A percentile compares a stretch with the other conserved stretches of the same genome.
These are phyloP conservation scores for Aethina tumida DNA, from an alignment of 1,140 invertebrate genomes.

Conservation along the genomic window DNA sequence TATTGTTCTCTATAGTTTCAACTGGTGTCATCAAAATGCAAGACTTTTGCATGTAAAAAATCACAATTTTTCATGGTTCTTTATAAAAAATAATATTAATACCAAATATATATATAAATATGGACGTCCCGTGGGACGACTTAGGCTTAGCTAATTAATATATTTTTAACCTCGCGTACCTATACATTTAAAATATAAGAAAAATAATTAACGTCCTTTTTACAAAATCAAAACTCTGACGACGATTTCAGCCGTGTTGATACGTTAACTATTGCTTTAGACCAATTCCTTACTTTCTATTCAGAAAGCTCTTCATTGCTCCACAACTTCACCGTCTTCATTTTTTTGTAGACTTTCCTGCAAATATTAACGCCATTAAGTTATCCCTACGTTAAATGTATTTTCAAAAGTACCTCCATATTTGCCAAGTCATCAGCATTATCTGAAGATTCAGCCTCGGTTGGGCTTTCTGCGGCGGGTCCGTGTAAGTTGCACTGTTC, in stretches of 20 bases:
- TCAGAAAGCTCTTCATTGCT: constrained; percentile 5
- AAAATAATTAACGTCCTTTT: constrained; percentile 15
- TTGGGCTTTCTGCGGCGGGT: constrained; percentile 11
- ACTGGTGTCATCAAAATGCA: constrained; percentile 5
- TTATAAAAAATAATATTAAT: constrained; percentile 21
- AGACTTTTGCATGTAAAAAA: constrained; percentile 13
- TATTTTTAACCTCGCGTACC: constrained; percentile 16
- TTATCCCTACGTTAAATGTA: background rate
- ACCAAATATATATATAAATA: constrained; percentile 12
- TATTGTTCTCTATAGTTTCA: background rate
- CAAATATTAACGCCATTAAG: background rate
- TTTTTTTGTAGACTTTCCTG: constrained; percentile 3
- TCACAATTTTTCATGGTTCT: constrained; percentile 12
- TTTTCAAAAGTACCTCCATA: background rate
- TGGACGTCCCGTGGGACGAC: constrained; percentile 1
- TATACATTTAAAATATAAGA: constrained; percentile 14
- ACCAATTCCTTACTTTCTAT: too few species aligned
- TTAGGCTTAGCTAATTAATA: constrained; percentile 11
- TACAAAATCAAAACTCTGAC: constrained; percentile 11
- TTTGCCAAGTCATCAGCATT: constrained; percentile 3
- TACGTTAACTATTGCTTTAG: constrained; percentile 11
- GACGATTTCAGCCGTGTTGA: constrained; percentile 10
- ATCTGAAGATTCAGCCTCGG: constrained; percentile 24
- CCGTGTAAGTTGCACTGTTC: constrained; percentile 36
- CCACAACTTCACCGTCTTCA: constrained; percentile 3